A percentile compares a stretch with the other conserved stretches of the same genome.
phyloP scores from a whole-genome alignment of 2,888 invertebrate genomes.

The Agrochola lota region DNA sequence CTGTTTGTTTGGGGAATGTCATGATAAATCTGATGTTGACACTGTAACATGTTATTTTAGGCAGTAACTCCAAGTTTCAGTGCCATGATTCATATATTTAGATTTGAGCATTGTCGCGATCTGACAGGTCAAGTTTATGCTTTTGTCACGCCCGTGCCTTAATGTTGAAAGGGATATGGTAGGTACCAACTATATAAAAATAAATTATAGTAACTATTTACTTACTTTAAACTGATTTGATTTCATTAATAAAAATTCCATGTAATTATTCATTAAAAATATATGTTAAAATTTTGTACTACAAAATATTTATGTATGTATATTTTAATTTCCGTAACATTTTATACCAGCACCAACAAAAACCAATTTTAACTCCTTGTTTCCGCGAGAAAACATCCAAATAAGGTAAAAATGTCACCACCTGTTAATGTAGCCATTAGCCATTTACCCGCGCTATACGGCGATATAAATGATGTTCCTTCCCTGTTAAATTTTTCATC shows the following conservation, averaged over 20 bases:
- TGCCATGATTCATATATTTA: conserved; percentile 28
- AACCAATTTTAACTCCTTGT: background rate
- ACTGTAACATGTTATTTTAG: conserved; percentile 36
- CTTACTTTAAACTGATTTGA: background rate
- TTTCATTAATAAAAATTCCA: background rate
- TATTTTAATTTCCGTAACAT: too few relatives aligned
- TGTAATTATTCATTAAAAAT: background rate
- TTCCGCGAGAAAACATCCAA: background rate
- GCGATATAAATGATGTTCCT: conserved; percentile 28
- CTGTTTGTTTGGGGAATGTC: conserved; percentile 47
- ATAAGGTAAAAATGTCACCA: conserved; percentile 15
- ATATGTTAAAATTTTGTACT: too few relatives aligned
- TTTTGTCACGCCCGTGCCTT: background rate
- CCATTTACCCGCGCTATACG: conserved; percentile 19
- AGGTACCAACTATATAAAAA: too few relatives aligned
- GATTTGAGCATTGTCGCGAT: conserved; percentile 21
- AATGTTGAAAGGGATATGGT: background rate
- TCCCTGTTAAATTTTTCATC: conserved; percentile 49
- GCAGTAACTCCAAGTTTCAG: conserved; percentile 42
- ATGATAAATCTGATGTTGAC: conserved; percentile 51
- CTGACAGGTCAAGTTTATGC: conserved; percentile 27
- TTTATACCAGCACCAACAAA: background rate
- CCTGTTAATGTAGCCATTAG: conserved; percentile 26
- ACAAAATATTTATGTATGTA: too few relatives aligned
- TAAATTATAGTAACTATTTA: background rate